Evolutionary conservation across 2,888 invertebrate genomes (phyloP), one percentile per base, ranked within the genome.

Genomic region (Dendrolimus houi): DNA sequence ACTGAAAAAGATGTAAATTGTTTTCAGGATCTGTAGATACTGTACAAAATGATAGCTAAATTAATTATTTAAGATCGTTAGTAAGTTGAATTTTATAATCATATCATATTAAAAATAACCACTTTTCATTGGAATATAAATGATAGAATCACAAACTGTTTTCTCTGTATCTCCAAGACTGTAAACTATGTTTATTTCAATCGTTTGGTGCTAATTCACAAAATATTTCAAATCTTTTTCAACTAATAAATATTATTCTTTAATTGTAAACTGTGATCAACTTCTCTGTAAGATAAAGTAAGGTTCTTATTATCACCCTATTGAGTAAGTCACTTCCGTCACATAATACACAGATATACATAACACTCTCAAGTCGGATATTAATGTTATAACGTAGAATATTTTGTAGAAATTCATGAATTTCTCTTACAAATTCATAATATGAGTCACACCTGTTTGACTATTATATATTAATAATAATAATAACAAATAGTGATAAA

Each of bases 41-140:
- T 90, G 89, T 89, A 82, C 70, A 90, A 81, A 79, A 78, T 70
- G 65, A 69, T 84, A 86, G 82, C 69, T 81, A 84, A 84, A 81
- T 63, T 56, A 81, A 79, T 75, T 81, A 83, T 75, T 74, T 80
- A 83, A 79, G 6, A 29, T 70, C 66, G 67, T 69, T 82, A 84
- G 77, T 81, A 81, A 84, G 81, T 85, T 85, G 83, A 83, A 85
- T 87, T 90, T 89, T 88, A 79, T 87, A 87, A 89, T 86, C 89
- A 90, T 90, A 90, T 90, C 89, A 90, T 79, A 72, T 69, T 71
- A 71, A 77, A 77, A 68, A 69, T 75, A 75, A 71, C 71, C 74
- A 73, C 76, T 74, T 72, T 74, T 70, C 79, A 77, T 78, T 78
- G 71, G 67, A 73, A 70, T 67, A 60, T 71, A 71, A 61, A 65